Conservation (phyloP, 2,888 invertebrate species). For the Esperia sulphurella region DNA sequence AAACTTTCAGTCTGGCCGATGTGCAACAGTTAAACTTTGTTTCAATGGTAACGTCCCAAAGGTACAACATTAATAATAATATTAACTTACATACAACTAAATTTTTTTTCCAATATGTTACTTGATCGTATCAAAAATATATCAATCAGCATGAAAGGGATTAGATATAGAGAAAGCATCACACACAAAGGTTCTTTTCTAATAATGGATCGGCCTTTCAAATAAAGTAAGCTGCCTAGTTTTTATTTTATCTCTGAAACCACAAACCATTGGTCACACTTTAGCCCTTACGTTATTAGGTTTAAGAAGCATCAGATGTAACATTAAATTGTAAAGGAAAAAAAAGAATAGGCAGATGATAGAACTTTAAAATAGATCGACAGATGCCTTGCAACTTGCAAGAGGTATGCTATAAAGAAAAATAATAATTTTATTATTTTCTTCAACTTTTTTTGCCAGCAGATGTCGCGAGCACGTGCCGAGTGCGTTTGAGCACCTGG, state of each 20-base stretch:
- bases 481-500: slow-evolving; percentile 60
- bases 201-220: too few relatives aligned
- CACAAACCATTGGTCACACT: not conserved
- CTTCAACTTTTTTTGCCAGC: slow-evolving; percentile 46
- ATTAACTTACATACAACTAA: too few relatives aligned
- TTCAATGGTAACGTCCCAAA: too few relatives aligned
- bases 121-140: too few relatives aligned
- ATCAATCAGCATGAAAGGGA: too few relatives aligned
- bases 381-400: slow-evolving; percentile 50
- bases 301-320: not conserved
- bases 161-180: too few relatives aligned
- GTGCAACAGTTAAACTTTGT: too few relatives aligned
- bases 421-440: slow-evolving; percentile 48
- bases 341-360: slow-evolving; percentile 36
- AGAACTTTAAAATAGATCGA: slow-evolving; percentile 42
- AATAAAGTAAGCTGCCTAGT: too few relatives aligned
- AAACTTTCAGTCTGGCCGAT: too few relatives aligned
- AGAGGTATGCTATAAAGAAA: slow-evolving; percentile 54
- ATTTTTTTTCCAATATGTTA: too few relatives aligned
- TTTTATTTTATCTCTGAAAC: not conserved
- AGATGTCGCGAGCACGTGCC: slow-evolving; percentile 71
- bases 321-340: not conserved
- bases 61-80: too few relatives aligned
- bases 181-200: too few relatives aligned
- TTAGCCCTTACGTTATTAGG: not conserved